phyloP scores from a whole-genome alignment of 2,888 invertebrate genomes.

The Macropis europaea region DNA sequence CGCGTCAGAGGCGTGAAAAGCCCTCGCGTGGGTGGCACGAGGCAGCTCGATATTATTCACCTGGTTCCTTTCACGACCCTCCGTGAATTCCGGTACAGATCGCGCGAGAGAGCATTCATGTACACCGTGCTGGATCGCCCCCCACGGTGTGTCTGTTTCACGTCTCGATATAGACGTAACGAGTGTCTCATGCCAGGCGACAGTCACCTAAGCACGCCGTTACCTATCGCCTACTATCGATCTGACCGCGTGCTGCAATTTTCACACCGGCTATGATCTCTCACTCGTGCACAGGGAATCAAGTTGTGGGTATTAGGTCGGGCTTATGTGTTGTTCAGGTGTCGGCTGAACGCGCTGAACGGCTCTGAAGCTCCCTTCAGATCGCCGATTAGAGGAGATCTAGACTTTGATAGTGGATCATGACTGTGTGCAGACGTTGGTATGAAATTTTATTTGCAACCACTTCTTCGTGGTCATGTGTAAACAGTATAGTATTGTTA shows the following conservation, averaged over 20 bases:
- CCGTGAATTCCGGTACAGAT: slow-evolving; percentile 15
- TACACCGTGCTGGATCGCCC: neutral
- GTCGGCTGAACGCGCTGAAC: too few species aligned
- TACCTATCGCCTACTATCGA: slow-evolving; percentile 49
- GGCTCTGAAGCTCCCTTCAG: too few species aligned
- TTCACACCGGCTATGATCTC: slow-evolving; percentile 47
- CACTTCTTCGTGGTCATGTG: too few species aligned
- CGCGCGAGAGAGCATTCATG: too few species aligned
- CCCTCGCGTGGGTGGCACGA: slow-evolving; percentile 73
- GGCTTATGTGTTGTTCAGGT: too few species aligned
- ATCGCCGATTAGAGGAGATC: too few species aligned
- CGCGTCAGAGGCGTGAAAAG: slow-evolving; percentile 75
- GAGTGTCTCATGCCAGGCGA: slow-evolving; percentile 24
- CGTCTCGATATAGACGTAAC: slow-evolving; percentile 41
- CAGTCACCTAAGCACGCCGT: slow-evolving; percentile 25
- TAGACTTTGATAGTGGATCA: too few species aligned
- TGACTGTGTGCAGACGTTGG: too few species aligned
- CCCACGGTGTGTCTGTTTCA: neutral
- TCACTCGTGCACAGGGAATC: too few species aligned
- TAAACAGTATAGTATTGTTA: too few species aligned
- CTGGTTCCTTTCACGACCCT: slow-evolving; percentile 26
- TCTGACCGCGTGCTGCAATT: slow-evolving; percentile 43
- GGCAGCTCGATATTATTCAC: slow-evolving; percentile 42
- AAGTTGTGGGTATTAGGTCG: too few species aligned
- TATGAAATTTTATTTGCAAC: too few species aligned